Base-by-base conservation (phyloP, 2,888 invertebrate genomes). In the Thelaira solivaga region DNA sequence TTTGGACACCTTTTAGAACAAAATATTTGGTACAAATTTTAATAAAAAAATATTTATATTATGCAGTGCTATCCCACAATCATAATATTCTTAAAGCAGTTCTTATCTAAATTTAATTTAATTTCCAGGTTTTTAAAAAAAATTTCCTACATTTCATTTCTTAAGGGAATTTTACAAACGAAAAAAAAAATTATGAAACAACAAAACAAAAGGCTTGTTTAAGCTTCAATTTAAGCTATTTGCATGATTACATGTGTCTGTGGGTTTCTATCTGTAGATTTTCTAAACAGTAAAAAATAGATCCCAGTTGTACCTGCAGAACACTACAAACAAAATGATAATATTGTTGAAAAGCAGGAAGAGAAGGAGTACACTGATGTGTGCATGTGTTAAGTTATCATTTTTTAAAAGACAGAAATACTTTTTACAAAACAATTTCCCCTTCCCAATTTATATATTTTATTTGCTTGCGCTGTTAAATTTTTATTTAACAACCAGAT, bases 181-280 rank as follows among this genome's bases (percentile, higher is more conserved):
- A n/a, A n/a, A n/a, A n/a, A n/a, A n/a, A n/a, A n/a, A n/a, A n/a
- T n/a, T n/a, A n/a, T n/a, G n/a, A 69, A 49, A 67, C 16, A 31
- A 8, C 45, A 34, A 53, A 74, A 81, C 73, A 76, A 81, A 80
- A 74, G 76, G 67, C 69, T 73, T 76, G 71, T 67, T 74, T 67
- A 74, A 61, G 71, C 78, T 81, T 76, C 74, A 80, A 76, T 80
- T 80, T 79, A 69, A 68, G 68, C 49, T 72, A 76, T 76, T 71
- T 81, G 73, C 81, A 59, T 77, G 69, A 79, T 67, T 79, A 76
- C 73, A 64, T 79, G 74, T 78, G 69, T 71, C 69, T 75, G 36
- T 78, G 69, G 65, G 41, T 71, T 67, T 69, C 29, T 53, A 71
- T 26, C 47, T 18, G 47, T 64, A 47, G 39, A 65, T 64, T 51